Conservation (phyloP, 2,797 vertebrate species). For the Esox masquinongy region DNA sequence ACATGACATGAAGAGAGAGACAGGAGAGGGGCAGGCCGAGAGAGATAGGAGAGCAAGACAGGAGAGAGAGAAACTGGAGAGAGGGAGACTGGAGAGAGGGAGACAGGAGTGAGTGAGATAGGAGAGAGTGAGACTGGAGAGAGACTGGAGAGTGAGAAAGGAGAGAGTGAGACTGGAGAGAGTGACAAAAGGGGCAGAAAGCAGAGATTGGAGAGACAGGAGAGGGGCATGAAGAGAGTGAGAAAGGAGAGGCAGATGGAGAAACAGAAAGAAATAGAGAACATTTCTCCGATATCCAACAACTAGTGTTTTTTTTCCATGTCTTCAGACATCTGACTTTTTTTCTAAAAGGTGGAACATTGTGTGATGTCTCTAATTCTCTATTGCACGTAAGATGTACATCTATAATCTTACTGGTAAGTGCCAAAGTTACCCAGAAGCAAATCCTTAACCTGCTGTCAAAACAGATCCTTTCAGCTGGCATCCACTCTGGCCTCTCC, state of each 20-base stretch:
- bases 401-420: slow-evolving; percentile 5
- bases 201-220: background rate
- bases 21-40: background rate
- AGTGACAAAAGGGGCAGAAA: background rate
- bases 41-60: background rate
- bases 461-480: slow-evolving; percentile 6
- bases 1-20: background rate
- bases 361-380: background rate
- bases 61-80: too few species aligned
- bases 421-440: slow-evolving; percentile 11
- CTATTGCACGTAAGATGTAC: background rate
- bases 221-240: too few species aligned
- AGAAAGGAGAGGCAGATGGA: background rate
- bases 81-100: background rate
- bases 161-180: background rate
- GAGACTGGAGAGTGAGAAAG: background rate
- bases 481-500: background rate
- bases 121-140: background rate
- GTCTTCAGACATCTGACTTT: background rate
- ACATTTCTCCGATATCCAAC: background rate
- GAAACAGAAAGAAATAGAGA: slow-evolving; percentile 8
- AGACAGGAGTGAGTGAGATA: background rate
- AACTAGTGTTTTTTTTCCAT: background rate
- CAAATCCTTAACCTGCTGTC: slow-evolving; percentile 7
- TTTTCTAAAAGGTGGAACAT: background rate